Evolutionary conservation across 2,113 vertebrate species (phyloP), one percentile per base, ranked within the genome.

Genomic region (Psittacara wagleri): DNA sequence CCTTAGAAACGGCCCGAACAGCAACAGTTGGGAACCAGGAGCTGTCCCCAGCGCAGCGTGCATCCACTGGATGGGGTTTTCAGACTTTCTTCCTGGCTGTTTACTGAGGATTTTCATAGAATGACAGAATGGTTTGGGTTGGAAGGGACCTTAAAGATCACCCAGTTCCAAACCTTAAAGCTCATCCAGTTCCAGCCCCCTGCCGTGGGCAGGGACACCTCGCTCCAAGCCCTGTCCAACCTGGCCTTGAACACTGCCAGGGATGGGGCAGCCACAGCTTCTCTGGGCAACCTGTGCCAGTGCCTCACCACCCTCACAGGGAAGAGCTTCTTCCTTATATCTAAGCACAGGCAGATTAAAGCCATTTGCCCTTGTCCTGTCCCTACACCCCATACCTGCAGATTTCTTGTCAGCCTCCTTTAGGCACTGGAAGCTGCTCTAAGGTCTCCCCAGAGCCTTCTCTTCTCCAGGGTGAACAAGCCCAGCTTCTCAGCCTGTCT

Each of bases 41-140:
- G 35, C 23, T 25, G 52, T 20, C 35, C 68, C 10, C 1, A 17
- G 25, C 1, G 13, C 39, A 11, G 2, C 0, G 10, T 3, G 37
- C 70, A 5, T 22, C 55, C 28, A 31, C 24, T 3, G 15, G 7
- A 0, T 6, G 5, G 0, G 0, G 5, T 12, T 31, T 22, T 5
- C 64, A 2, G 48, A 5, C 10, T 7, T 39, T 10, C 59, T 25
- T 31, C 46, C 18, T 4, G 2, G 8, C 22, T 11, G 0, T 19
- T 18, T 6, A 1, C 0, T 1, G 20, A 8, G 28, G 12, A 7
- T 11, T 27, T 7, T 55, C 54, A 55, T 13, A 55, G 54, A 55
- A 12, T 33, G 10, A 7, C 29, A 18, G 28, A 31, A 54, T 19
- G 52, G 52, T 31, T 54, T 54, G 52, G 52, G 52, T 11, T 54